phyloP scores from a whole-genome alignment of 2,113 vertebrate species.

The Ceyx melanurus region DNA sequence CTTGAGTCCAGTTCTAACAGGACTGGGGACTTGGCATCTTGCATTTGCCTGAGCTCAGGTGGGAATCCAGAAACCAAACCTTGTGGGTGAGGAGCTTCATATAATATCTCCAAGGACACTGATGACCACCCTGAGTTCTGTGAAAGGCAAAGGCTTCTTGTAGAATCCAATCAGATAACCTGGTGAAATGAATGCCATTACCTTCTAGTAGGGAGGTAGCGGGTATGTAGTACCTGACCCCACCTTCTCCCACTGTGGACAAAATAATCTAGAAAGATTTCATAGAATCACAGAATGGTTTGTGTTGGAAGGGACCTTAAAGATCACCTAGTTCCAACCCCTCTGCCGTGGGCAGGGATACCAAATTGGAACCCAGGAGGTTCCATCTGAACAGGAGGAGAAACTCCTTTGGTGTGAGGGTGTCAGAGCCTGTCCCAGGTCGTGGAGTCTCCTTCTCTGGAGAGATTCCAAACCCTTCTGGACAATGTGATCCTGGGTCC shows the following conservation, averaged over 20 bases:
- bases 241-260: background rate
- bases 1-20: background rate
- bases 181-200: background rate
- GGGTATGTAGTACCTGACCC: no score
- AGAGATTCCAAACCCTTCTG: no score
- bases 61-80: background rate
- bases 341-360: background rate
- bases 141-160: background rate
- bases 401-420: background rate
- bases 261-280: background rate
- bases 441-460: no score
- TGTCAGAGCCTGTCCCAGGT: background rate
- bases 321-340: background rate
- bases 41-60: background rate
- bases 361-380: background rate
- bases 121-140: background rate
- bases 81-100: fast-evolving
- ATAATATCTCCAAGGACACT: background rate
- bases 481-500: background rate
- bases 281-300: background rate
- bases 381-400: background rate
- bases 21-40: background rate
- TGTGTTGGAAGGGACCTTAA: background rate
- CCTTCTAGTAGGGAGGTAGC: background rate
- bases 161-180: background rate